Conservation (phyloP, 2,797 vertebrate genomes). For the Amblyopsis hoosieri region DNA sequence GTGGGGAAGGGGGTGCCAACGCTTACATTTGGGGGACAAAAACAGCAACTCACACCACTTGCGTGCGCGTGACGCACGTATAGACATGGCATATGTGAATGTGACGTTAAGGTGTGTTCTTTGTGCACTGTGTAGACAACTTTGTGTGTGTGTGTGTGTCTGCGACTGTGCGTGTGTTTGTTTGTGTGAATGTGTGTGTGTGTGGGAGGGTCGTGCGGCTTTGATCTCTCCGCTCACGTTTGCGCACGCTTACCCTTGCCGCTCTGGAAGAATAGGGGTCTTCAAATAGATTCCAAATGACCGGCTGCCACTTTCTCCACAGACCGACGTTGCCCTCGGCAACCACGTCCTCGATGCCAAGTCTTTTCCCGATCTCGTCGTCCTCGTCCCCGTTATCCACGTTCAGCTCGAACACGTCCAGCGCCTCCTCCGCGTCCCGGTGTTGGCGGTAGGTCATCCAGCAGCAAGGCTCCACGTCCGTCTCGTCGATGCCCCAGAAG, state of each 20-base stretch:
- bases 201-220: no score
- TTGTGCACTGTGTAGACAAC: no score
- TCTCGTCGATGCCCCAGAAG: conserved; percentile 98
- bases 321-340: conserved; percentile 77
- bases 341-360: conserved; percentile 88
- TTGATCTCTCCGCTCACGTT: conserved; percentile 14
- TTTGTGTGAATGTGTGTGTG: no score
- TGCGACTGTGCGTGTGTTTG: no score
- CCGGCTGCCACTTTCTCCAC: conserved; percentile 92
- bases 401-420: conserved; percentile 93
- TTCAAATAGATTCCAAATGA: conserved; percentile 97
- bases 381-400: conserved; percentile 76
- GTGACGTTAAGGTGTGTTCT: no score
- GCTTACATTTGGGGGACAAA: no score
- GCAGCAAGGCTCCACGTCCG: conserved; percentile 97
- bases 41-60: no score
- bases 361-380: conserved; percentile 82
- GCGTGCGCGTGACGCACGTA: no score
- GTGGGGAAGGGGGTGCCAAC: no score
- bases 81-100: no score
- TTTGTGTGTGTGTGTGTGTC: no score
- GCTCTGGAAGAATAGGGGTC: conserved; percentile 98
- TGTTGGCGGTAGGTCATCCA: conserved; percentile 98
- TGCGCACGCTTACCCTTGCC: conserved; percentile 88
- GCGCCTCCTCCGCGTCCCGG: conserved; percentile 94